Conservation (phyloP, 2,888 invertebrate genomes). For the Eumerus sabulonum region DNA sequence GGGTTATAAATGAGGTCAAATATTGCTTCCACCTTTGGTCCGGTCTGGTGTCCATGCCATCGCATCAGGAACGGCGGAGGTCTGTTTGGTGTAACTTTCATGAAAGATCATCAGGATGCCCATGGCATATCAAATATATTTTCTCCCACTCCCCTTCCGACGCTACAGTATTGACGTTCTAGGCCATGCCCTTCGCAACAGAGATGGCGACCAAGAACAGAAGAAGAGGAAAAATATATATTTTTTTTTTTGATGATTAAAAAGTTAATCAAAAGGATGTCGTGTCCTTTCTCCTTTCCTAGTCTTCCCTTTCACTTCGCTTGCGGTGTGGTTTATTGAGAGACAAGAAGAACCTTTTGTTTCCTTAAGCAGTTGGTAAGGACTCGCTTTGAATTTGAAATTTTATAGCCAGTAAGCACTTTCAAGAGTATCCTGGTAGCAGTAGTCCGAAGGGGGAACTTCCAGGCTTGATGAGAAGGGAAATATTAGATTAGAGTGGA, state of each 20-base stretch:
- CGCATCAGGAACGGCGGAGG: too few relatives aligned
- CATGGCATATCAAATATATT: conserved; percentile 63
- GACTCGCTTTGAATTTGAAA: conserved; percentile 39
- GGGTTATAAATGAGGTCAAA: conserved; percentile 68
- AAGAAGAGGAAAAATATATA: too few relatives aligned
- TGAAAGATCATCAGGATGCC: conserved; percentile 66
- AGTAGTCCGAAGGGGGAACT: too few relatives aligned
- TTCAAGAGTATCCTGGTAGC: not conserved
- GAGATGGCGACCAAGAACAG: conserved; percentile 5
- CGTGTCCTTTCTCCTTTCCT: conserved; percentile 31
- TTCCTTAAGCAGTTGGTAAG: conserved; percentile 10
- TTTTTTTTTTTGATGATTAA: conserved; percentile 61
- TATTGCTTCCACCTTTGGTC: conserved; percentile 40
- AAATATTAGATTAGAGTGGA: conserved; percentile 17
- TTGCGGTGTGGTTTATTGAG: not conserved
- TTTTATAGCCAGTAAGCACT: conserved; percentile 38
- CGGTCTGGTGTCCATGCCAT: not conserved
- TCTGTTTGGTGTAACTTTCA: conserved; percentile 44
- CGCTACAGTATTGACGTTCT: conserved; percentile 45
- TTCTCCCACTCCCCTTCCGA: conserved; percentile 24
- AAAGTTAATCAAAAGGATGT: conserved; percentile 67
- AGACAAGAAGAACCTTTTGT: not conserved
- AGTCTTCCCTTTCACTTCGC: not conserved
- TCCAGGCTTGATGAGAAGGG: not conserved
- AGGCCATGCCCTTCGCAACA: conserved; percentile 5